Percentiles rank a stretch among this genome's conserved stretches.
phyloP scores from a whole-genome alignment of 2,113 vertebrate species.

The Rhea americana region DNA sequence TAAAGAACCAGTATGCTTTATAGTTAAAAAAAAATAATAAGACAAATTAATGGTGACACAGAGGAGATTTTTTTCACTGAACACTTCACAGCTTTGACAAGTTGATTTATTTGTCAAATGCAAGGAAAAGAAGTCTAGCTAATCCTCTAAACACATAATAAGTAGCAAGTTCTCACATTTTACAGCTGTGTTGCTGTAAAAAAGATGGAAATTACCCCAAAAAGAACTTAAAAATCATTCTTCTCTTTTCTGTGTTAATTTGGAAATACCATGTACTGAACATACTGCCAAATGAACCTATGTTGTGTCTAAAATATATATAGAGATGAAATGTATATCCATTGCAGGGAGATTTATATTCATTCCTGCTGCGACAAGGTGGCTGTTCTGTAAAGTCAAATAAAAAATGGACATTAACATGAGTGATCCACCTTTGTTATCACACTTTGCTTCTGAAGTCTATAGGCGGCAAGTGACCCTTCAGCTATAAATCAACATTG shows the following conservation, averaged over 20 bases:
- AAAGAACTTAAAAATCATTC: not conserved
- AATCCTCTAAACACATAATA: constrained; percentile 8
- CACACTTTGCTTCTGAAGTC: not conserved
- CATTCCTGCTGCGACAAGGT: not conserved
- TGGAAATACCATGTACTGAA: not conserved
- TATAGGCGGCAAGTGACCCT: not conserved
- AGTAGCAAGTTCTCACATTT: constrained; percentile 23
- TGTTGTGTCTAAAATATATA: not conserved
- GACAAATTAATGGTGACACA: not conserved
- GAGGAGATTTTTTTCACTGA: constrained; percentile 4
- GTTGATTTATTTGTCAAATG: constrained; percentile 17
- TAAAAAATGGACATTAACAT: not conserved
- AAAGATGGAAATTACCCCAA: not conserved
- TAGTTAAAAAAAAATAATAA: not conserved
- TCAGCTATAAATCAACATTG: not conserved
- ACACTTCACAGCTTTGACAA: not conserved
- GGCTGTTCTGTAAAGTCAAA: not conserved
- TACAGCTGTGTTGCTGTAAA: not conserved
- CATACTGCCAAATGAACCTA: not conserved
- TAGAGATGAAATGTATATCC: not conserved
- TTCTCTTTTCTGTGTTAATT: not conserved
- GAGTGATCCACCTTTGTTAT: not conserved
- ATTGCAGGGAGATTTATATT: not conserved
- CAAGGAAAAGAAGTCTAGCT: not conserved
- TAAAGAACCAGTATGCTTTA: not conserved